phyloP scores from a whole-genome alignment of 30 jellyfish, hydroid and myxozoan species.

The Aurelia aurita region DNA sequence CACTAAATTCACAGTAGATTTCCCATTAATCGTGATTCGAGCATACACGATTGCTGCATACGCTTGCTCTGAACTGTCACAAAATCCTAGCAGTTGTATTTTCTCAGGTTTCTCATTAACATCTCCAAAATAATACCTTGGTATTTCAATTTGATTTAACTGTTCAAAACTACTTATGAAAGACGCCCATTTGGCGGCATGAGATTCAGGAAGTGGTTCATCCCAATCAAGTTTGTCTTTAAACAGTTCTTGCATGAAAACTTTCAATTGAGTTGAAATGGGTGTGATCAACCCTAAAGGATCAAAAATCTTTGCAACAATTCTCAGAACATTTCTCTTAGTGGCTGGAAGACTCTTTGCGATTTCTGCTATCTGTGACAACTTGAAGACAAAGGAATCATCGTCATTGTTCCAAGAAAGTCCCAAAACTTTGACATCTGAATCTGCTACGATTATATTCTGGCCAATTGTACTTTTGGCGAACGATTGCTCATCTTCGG shows the following conservation, averaged over 20 bases:
- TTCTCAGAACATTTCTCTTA: background rate
- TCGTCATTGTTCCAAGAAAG: constrained; percentile 43
- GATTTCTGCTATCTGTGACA: background rate
- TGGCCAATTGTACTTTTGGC: constrained; percentile 14
- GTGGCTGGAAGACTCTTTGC: background rate
- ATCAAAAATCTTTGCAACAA: constrained; percentile 26
- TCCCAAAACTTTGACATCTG: constrained; percentile 55
- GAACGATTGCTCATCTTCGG: constrained; percentile 22
- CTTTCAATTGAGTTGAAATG: background rate
- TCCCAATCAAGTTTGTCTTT: constrained; percentile 14
- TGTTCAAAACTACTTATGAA: background rate
- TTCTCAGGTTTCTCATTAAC: constrained; percentile 3
- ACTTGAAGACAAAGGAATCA: constrained; percentile 5
- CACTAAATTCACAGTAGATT: background rate
- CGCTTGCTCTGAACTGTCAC: background rate
- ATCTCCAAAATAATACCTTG: constrained; percentile 13
- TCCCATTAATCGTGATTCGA: background rate
- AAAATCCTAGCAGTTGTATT: background rate
- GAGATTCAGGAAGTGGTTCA: background rate
- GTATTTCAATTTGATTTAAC: background rate
- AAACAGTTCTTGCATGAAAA: constrained; percentile 18
- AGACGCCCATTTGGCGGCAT: background rate
- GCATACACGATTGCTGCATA: background rate
- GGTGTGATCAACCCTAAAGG: constrained; percentile 40
- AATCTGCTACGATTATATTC: background rate